phyloP scores from a whole-genome alignment of 2,113 vertebrate genomes.

The Campylomormyrus numenius region DNA sequence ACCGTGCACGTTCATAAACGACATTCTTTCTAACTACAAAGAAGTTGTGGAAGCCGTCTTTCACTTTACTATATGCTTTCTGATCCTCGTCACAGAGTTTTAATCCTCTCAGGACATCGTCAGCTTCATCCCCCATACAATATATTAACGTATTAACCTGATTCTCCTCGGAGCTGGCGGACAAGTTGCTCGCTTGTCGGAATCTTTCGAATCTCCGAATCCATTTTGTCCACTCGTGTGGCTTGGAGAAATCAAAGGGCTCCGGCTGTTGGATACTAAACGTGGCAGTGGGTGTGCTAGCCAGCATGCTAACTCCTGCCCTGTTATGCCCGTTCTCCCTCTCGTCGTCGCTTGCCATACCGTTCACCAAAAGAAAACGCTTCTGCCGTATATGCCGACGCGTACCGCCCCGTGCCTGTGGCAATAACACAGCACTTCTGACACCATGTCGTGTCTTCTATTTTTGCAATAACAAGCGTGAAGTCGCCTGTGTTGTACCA shows the following conservation, averaged over 20 bases:
- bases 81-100: not conserved
- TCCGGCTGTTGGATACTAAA: slow-evolving; percentile 19
- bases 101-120: not conserved
- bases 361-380: not conserved
- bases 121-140: not conserved
- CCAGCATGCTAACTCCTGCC: not conserved
- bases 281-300: slow-evolving; percentile 27
- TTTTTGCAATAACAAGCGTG: too few species aligned
- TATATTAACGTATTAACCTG: slow-evolving; percentile 9
- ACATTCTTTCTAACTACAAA: not conserved
- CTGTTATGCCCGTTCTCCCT: not conserved
- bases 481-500: too few species aligned
- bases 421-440: not conserved
- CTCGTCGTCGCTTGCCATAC: not conserved
- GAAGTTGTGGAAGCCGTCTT: not conserved
- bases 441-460: not conserved
- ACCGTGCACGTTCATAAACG: not conserved
- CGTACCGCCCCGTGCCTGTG: not conserved
- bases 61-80: not conserved
- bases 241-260: slow-evolving; percentile 22
- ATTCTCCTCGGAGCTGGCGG: not conserved
- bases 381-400: not conserved
- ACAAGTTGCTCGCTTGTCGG: not conserved
- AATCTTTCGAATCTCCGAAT: slow-evolving; percentile 10
- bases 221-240: slow-evolving; percentile 21